Conservation (phyloP, 2,113 vertebrate genomes). For the Perca schrenkii region DNA sequence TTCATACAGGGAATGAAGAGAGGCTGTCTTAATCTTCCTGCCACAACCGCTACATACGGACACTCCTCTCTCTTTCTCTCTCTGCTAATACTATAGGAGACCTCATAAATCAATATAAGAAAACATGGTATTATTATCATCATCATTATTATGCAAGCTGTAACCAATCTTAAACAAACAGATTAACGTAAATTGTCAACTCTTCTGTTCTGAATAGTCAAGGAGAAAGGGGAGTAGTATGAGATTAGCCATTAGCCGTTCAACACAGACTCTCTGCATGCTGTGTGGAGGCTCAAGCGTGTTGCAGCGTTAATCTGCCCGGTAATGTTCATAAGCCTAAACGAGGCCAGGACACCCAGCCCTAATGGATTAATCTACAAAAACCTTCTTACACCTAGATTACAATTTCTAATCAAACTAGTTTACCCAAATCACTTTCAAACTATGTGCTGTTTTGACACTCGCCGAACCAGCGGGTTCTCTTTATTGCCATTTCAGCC, state of each 20-base stretch:
- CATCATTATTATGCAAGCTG: not conserved
- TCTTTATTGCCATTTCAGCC: conserved; percentile 18
- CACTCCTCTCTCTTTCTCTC: not conserved
- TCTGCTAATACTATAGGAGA: not conserved
- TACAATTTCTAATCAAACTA: conserved; percentile 63
- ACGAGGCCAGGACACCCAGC: conserved; percentile 76
- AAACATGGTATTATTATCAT: not conserved
- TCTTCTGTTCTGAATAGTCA: conserved; percentile 25
- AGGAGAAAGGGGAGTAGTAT: conserved; percentile 64
- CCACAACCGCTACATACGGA: not conserved
- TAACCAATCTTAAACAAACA: conserved; percentile 10
- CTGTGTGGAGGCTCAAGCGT: conserved; percentile 70
- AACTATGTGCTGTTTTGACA: conserved; percentile 43
- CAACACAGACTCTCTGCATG: conserved; percentile 66
- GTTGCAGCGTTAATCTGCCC: conserved; percentile 78
- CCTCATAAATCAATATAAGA: not conserved
- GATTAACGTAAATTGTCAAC: not conserved
- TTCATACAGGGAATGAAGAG: conserved; percentile 7
- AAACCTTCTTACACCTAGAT: conserved; percentile 64
- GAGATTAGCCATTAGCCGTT: conserved; percentile 78
- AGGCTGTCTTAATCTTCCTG: conserved; percentile 9
- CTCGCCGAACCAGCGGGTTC: conserved; percentile 25
- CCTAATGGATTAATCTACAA: conserved; percentile 72
- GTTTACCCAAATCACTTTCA: conserved; percentile 60
- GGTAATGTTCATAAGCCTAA: conserved; percentile 75